phyloP scores from a whole-genome alignment of 2,113 vertebrate genomes.

The Terrapene triunguis region DNA sequence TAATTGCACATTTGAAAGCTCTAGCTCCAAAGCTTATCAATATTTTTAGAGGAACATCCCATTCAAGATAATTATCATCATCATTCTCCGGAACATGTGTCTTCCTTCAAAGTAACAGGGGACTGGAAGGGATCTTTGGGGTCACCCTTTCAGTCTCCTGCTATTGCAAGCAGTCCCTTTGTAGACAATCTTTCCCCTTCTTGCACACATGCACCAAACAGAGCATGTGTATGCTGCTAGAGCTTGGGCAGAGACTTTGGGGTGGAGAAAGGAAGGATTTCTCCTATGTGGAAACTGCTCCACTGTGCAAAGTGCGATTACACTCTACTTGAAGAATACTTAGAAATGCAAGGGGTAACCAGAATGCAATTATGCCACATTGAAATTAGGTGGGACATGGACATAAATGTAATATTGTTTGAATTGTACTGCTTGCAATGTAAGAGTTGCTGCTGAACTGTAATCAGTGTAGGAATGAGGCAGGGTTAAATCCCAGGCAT shows the following conservation, averaged over 20 bases:
- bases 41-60: conserved; percentile 2
- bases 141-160: not conserved
- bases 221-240: not conserved
- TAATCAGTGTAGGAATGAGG: not conserved
- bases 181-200: not conserved
- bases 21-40: not conserved
- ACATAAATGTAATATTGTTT: not conserved
- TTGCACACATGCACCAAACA: not conserved
- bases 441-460: not conserved
- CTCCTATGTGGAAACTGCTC: not conserved
- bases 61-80: not conserved
- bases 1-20: conserved; percentile 1
- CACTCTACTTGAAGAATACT: not conserved
- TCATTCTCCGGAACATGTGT: not conserved
- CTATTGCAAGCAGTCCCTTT: not conserved
- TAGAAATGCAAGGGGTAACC: not conserved
- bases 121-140: not conserved
- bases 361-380: not conserved
- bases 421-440: not conserved
- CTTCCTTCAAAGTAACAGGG: not conserved
- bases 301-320: not conserved
- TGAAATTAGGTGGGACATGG: not conserved
- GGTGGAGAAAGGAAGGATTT: not conserved
- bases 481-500: not conserved
- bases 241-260: not conserved